These are phyloP conservation scores for Chloroclysta siterata DNA, from an alignment of 2,888 invertebrate species.

Conservation along the genomic window DNA sequence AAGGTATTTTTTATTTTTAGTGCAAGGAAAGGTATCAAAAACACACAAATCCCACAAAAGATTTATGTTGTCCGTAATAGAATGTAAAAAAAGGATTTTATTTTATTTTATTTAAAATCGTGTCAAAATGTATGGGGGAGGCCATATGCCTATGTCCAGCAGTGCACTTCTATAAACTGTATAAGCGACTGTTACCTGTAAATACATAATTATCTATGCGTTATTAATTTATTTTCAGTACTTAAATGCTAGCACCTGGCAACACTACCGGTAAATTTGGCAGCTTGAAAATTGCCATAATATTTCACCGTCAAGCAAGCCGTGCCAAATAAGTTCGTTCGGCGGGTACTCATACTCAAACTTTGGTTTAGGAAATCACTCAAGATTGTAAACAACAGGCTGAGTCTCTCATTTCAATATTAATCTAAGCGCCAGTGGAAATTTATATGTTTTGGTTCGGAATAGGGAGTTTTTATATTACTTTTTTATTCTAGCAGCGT, in stretches of 20 bases:
- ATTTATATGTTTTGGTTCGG: slow-evolving; percentile 3
- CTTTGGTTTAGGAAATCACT: slow-evolving; percentile 62
- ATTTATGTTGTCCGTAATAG: no score
- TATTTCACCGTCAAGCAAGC: slow-evolving; percentile 74
- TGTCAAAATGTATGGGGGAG: no score
- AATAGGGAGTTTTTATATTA: background rate
- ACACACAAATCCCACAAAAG: no score
- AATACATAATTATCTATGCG: background rate
- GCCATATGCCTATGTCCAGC: no score
- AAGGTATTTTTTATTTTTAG: no score
- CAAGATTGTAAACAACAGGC: slow-evolving; percentile 59
- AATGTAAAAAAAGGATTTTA: no score
- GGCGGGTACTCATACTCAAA: slow-evolving; percentile 58
- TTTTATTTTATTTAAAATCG: no score
- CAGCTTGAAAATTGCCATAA: slow-evolving; percentile 75
- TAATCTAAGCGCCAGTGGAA: slow-evolving; percentile 20
- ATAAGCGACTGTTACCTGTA: no score
- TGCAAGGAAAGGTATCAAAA: no score
- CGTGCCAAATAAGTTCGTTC: slow-evolving; percentile 71
- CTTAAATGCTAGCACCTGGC: slow-evolving; percentile 34
- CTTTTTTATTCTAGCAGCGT: background rate
- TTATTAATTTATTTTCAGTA: slow-evolving; percentile 7
- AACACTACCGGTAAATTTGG: slow-evolving; percentile 57
- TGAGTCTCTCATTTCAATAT: slow-evolving; percentile 33
- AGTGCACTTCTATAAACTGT: no score